phyloP scores from a whole-genome alignment of 1,140 invertebrate genomes.

The Aphidius ervi region DNA sequence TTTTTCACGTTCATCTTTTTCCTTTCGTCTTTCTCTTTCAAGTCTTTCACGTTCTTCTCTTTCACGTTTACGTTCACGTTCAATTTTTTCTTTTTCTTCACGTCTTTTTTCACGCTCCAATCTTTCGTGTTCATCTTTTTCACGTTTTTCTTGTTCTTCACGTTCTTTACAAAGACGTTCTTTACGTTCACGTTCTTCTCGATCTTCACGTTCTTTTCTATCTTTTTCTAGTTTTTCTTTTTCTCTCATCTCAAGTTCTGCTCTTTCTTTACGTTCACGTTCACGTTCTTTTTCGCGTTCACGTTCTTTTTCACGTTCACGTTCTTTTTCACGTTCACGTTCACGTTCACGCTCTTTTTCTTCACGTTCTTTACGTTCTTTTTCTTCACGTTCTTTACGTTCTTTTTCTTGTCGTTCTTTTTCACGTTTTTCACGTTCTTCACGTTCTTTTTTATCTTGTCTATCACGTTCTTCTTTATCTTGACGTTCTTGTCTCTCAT shows the following conservation, averaged over 20 bases:
- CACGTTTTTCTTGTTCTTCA: conserved; percentile 38
- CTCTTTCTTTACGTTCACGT: conserved; percentile 36
- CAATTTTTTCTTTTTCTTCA: conserved; percentile 46
- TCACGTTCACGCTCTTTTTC: conserved; percentile 40
- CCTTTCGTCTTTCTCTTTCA: conserved; percentile 33
- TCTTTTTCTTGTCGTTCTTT: conserved; percentile 41
- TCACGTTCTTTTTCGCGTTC: conserved; percentile 38
- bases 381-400: conserved; percentile 45
- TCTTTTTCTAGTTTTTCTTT: conserved; percentile 35
- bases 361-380: conserved; percentile 29
- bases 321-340: conserved; percentile 33
- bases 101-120: conserved; percentile 49
- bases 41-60: conserved; percentile 33
- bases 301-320: conserved; percentile 32
- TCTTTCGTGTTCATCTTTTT: conserved; percentile 31
- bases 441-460: conserved; percentile 32
- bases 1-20: conserved; percentile 44
- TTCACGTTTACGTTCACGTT: conserved; percentile 31
- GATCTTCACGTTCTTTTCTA: conserved; percentile 30
- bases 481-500: conserved; percentile 47
- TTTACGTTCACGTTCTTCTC: conserved; percentile 34
- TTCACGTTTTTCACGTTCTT: conserved; percentile 42
- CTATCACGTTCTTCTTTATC: conserved; percentile 37
- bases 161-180: conserved; percentile 31
- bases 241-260: conserved; percentile 35